Conservation (phyloP, 2,888 invertebrate species). For the Buathra laborator region DNA sequence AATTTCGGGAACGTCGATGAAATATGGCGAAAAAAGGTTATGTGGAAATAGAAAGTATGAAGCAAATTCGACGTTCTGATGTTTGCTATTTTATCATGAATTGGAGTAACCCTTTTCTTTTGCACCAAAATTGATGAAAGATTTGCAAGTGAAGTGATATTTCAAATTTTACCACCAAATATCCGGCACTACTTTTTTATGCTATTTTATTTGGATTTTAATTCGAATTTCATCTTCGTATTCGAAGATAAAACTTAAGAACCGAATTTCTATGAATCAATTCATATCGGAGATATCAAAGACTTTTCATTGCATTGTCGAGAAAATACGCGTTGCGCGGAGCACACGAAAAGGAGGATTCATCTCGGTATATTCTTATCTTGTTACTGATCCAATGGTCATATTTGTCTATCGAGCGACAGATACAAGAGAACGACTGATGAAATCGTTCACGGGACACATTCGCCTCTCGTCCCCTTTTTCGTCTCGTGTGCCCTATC, state of each 20-base stretch:
- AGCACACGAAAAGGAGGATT: background rate
- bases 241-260: background rate
- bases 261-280: background rate
- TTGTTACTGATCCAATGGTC: conserved; percentile 36
- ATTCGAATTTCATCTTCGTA: too few relatives aligned
- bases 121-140: too few relatives aligned
- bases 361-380: conserved; percentile 8
- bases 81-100: background rate
- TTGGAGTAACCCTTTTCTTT: background rate
- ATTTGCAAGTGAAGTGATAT: too few relatives aligned
- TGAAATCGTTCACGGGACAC: conserved; percentile 45
- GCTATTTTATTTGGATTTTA: too few relatives aligned
- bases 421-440: conserved; percentile 48
- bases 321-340: background rate
- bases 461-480: background rate
- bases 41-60: too few relatives aligned
- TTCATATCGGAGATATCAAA: background rate
- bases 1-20: background rate
- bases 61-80: background rate
- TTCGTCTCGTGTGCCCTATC: background rate
- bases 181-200: too few relatives aligned
- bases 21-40: background rate
- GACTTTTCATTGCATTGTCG: background rate
- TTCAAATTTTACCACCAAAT: too few relatives aligned
- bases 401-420: conserved; percentile 52